Base-by-base conservation (phyloP, 2,888 invertebrate species). In the Eulithis prunata region DNA sequence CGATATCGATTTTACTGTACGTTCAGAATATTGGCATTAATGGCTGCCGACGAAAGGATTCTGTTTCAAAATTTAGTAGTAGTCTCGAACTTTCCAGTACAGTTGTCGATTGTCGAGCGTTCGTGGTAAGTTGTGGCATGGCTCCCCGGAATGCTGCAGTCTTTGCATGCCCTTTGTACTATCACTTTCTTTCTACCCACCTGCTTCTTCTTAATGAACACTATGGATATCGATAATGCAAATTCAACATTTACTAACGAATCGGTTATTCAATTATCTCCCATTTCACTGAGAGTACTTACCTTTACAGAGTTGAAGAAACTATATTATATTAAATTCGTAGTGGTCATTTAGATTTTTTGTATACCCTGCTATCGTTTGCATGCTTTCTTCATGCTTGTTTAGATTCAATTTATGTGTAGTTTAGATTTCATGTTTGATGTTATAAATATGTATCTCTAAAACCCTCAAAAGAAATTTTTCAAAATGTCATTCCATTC, bases 1-100 rank as follows among this genome's bases (percentile, higher is more conserved):
- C 92, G 92, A 91, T 91, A 90, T 90, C 85, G 84, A 83, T 84
- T 86, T 82, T 81, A 87, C 87, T 88, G 86, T 87, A 87, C 86
- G 78, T 78, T 76, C 76, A 79, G 75, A 81, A 78, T 79, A 88
- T 91, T 91, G 89, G 90, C 91, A 84, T 89, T 87, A 89, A 91
- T 92, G 93, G 92, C 89, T 87, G 93, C 91, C 88, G 88, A 85
- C 76, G 92, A 92, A 91, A 91, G 92, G 84, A 86, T 89, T 90
- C 91, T 81, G 75, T 86, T 87, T 86, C 80, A 83, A 90, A 91
- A 90, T 84, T 88, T 83, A 77, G 60, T 80, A 72, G 85, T 91
- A 88, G 87, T 82, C 82, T 81, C 80, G 85, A 90, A 49, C 21
- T 49, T 49, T 49, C 49, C 11, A 54, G 91, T 91, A 89, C 90